Conservation (phyloP, 2,888 invertebrate species). For the Macrosoma leucophasiata region DNA sequence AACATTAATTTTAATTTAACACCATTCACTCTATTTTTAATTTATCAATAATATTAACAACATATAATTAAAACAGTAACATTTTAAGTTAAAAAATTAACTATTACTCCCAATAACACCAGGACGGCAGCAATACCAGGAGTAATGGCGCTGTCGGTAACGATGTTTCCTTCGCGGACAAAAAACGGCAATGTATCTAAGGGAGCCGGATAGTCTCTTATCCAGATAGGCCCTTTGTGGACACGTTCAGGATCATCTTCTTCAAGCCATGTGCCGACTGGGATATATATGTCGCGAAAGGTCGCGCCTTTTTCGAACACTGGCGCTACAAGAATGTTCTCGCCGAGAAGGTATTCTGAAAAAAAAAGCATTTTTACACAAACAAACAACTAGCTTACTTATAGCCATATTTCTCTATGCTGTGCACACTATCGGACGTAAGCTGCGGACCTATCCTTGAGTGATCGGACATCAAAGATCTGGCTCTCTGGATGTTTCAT, state of each 20-base stretch:
- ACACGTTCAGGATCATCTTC: slow-evolving; percentile 59
- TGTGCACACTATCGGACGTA: no score
- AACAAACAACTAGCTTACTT: no score
- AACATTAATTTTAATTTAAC: no score
- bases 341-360: slow-evolving; percentile 87
- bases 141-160: slow-evolving; percentile 23
- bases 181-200: slow-evolving; percentile 83
- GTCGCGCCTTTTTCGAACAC: slow-evolving; percentile 78
- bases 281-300: slow-evolving; percentile 83
- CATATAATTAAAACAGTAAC: no score
- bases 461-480: no score
- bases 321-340: slow-evolving; percentile 86
- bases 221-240: slow-evolving; percentile 77
- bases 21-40: no score
- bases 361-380: no score
- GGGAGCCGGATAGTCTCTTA: slow-evolving; percentile 79
- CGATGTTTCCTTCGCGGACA: slow-evolving; percentile 33
- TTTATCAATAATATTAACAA: slow-evolving; percentile 3
- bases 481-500: no score
- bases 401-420: no score
- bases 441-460: no score
- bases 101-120: slow-evolving; percentile 34
- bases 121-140: slow-evolving; percentile 30
- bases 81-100: no score
- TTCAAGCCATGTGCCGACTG: slow-evolving; percentile 83